These are phyloP conservation scores for Clepsis dumicolana DNA, from an alignment of 2,888 invertebrate species.

Conservation along the genomic window DNA sequence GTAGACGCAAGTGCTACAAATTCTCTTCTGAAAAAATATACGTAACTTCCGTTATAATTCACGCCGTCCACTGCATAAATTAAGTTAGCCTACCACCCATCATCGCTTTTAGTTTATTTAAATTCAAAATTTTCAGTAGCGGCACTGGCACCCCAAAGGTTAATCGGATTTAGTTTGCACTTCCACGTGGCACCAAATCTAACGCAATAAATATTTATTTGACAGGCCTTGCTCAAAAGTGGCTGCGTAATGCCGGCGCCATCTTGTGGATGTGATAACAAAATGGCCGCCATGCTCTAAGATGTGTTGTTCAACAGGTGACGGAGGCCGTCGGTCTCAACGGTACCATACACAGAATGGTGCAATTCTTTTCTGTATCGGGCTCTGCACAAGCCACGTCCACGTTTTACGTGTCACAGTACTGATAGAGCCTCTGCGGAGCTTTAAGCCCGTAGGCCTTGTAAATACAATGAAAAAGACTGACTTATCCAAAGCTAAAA, in stretches of 20 bases:
- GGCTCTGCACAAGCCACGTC: constrained; percentile 87
- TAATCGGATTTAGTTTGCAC: constrained; percentile 44
- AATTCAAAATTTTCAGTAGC: constrained; percentile 56
- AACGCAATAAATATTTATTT: constrained; percentile 32
- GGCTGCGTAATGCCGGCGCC: constrained; percentile 47
- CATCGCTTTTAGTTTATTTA: constrained; percentile 76
- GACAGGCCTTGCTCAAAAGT: constrained; percentile 35
- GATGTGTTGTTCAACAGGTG: constrained; percentile 87
- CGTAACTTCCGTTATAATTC: constrained; percentile 61
- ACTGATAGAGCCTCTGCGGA: constrained; percentile 74
- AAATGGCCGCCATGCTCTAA: constrained; percentile 76
- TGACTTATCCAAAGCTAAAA: constrained; percentile 80
- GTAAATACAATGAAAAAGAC: constrained; percentile 83
- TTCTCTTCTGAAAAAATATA: constrained; percentile 52
- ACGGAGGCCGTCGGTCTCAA: constrained; percentile 87
- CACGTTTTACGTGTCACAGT: constrained; percentile 88
- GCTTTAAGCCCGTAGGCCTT: constrained; percentile 69
- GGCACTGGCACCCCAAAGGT: constrained; percentile 67
- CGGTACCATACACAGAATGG: constrained; percentile 88
- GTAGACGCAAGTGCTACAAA: constrained; percentile 58
- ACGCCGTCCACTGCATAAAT: constrained; percentile 74
- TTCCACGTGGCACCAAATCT: constrained; percentile 44
- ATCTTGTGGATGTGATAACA: constrained; percentile 53
- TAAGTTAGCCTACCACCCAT: constrained; percentile 72
- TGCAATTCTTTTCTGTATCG: constrained; percentile 88